phyloP scores from a whole-genome alignment of 2,113 vertebrate species.

The Patagioenas fasciata region DNA sequence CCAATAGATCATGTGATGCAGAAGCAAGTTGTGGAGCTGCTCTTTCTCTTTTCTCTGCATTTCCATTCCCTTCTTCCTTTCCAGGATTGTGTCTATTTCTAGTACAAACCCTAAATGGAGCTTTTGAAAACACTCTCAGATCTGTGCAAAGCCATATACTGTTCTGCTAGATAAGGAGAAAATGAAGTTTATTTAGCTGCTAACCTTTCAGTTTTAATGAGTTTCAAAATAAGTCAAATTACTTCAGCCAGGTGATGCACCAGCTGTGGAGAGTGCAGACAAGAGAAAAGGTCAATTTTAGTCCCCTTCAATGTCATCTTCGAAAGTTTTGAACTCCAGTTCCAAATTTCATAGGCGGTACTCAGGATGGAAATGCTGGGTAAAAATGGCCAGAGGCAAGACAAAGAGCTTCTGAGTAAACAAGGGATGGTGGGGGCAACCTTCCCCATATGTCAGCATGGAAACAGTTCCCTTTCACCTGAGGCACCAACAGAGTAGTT shows the following conservation, averaged over 20 bases:
- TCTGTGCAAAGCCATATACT: not conserved
- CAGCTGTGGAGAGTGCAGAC: not conserved
- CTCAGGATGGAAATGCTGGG: not conserved
- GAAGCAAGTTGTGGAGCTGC: not conserved
- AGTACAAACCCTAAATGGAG: not conserved
- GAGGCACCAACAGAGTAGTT: not conserved
- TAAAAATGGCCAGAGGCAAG: not conserved
- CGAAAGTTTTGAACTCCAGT: not conserved
- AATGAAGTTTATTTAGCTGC: not conserved
- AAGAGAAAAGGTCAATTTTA: not conserved
- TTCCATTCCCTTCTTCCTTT: not conserved
- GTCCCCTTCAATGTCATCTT: not conserved
- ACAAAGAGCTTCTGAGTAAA: not conserved
- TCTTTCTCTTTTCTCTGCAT: not conserved
- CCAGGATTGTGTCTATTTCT: not conserved
- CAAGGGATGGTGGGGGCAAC: not conserved
- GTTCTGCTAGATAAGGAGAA: not conserved
- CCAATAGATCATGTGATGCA: not conserved
- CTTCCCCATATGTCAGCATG: not conserved
- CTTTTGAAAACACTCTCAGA: not conserved
- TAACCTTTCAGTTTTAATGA: not conserved
- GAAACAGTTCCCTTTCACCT: not conserved
- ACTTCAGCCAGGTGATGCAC: not conserved
- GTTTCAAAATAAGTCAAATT: not conserved
- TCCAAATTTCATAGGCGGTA: not conserved